Conservation (phyloP, 2,888 invertebrate genomes). For the Apodemia duryi region DNA sequence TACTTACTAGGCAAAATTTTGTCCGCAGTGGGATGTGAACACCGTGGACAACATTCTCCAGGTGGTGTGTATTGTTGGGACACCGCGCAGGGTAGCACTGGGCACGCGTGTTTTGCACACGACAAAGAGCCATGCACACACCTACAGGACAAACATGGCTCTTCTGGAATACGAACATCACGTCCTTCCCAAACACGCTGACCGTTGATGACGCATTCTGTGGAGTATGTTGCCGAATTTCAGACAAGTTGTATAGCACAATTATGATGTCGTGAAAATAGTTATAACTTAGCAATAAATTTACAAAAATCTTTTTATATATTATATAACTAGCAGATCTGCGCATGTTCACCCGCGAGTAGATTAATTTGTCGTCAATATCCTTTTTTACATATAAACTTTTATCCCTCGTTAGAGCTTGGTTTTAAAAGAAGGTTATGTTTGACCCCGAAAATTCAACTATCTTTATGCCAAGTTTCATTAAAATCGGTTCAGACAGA, state of each 20-base stretch:
- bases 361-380: too few relatives aligned
- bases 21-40: constrained; percentile 67
- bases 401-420: too few relatives aligned
- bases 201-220: constrained; percentile 91
- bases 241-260: background rate
- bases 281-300: too few relatives aligned
- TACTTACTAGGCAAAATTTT: constrained; percentile 68
- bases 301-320: too few relatives aligned
- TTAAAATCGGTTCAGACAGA: too few relatives aligned
- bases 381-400: too few relatives aligned
- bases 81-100: constrained; percentile 90
- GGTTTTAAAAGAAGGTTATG: too few relatives aligned
- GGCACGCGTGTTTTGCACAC: constrained; percentile 92
- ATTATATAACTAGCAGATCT: too few relatives aligned
- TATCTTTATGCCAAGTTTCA: too few relatives aligned
- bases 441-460: too few relatives aligned
- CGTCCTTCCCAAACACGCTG: constrained; percentile 89
- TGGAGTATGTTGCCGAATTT: constrained; percentile 34
- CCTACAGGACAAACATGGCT: constrained; percentile 91
- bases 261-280: too few relatives aligned
- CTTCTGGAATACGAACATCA: constrained; percentile 89
- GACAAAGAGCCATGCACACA: constrained; percentile 85
- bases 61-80: constrained; percentile 83
- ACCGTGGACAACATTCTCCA: constrained; percentile 89
- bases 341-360: too few relatives aligned